Conservation (phyloP, 2,797 vertebrate genomes). For the Arnoldichthys spilopterus region DNA sequence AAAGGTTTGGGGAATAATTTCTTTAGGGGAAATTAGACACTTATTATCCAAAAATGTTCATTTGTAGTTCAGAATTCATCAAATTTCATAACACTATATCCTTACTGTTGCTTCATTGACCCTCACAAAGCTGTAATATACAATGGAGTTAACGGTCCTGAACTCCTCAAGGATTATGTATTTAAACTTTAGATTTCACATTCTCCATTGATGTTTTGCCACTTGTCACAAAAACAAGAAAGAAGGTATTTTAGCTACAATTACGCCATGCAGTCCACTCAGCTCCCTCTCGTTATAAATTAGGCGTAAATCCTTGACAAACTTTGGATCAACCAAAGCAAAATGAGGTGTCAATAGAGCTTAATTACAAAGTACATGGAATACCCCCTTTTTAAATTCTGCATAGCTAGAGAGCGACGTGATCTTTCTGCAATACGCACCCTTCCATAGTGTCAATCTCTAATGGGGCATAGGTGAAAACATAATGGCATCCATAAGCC, state of each 20-base stretch:
- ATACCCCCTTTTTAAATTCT: not conserved
- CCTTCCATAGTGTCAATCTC: conserved; percentile 14
- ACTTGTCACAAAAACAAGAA: not conserved
- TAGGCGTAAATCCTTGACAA: not conserved
- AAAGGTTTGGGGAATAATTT: not conserved
- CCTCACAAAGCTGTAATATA: not conserved
- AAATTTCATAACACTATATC: not conserved
- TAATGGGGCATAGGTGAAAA: conserved; percentile 9
- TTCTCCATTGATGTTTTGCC: too few species aligned
- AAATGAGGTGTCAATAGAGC: not conserved
- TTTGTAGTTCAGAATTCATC: not conserved
- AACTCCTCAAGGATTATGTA: not conserved
- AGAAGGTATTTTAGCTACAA: not conserved
- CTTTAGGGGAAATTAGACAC: conserved; percentile 7
- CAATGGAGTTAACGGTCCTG: not conserved
- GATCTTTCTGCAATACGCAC: not conserved
- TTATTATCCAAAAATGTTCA: not conserved
- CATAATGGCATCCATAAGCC: not conserved
- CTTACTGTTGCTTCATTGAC: not conserved
- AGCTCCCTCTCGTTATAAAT: not conserved
- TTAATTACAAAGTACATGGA: not conserved
- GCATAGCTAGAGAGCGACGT: conserved; percentile 9
- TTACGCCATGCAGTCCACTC: not conserved
- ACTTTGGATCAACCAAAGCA: conserved; percentile 9
- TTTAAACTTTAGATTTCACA: not conserved